Conservation (phyloP, 2,888 invertebrate genomes). For the Andrena fulva region DNA sequence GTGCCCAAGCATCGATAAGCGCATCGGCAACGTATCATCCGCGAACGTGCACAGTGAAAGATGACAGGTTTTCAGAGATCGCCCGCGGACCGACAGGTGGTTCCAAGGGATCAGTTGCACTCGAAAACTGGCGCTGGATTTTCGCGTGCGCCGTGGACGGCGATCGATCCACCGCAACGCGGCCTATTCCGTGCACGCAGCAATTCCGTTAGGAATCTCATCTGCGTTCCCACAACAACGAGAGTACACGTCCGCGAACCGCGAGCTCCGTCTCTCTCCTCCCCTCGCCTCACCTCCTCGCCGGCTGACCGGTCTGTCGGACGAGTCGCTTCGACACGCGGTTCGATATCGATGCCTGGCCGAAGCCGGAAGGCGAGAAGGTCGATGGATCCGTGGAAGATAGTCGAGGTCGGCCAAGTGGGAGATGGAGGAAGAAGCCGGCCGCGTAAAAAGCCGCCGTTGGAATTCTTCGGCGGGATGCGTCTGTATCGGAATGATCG, state of each 20-base stretch:
- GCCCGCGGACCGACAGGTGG: slow-evolving; percentile 46
- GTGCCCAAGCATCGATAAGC: slow-evolving; percentile 17
- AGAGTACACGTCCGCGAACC: slow-evolving; percentile 61
- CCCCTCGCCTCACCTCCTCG: background rate
- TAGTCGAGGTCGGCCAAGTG: slow-evolving; percentile 38
- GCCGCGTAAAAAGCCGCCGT: slow-evolving; percentile 30
- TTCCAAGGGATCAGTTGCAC: background rate
- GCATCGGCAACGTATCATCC: slow-evolving; percentile 6
- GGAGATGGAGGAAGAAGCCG: slow-evolving; percentile 36
- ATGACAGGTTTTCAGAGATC: slow-evolving; percentile 40
- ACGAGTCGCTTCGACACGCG: slow-evolving; percentile 7
- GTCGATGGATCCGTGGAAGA: slow-evolving; percentile 58
- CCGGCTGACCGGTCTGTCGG: slow-evolving; percentile 10
- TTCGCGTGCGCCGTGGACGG: slow-evolving; percentile 13
- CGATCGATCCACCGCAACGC: slow-evolving; percentile 22
- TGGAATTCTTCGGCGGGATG: slow-evolving; percentile 51
- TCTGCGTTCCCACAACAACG: slow-evolving; percentile 74
- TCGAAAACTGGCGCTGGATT: slow-evolving; percentile 38
- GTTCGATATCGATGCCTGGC: slow-evolving; percentile 53
- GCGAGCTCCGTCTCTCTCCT: background rate
- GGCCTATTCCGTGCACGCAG: slow-evolving; percentile 65
- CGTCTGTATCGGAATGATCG: slow-evolving; percentile 53
- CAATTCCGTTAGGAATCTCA: slow-evolving; percentile 80
- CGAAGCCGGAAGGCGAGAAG: slow-evolving; percentile 59
- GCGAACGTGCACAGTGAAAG: slow-evolving; percentile 37